Conservation (phyloP, 2,888 invertebrate genomes). For the Catocala sponsa region DNA sequence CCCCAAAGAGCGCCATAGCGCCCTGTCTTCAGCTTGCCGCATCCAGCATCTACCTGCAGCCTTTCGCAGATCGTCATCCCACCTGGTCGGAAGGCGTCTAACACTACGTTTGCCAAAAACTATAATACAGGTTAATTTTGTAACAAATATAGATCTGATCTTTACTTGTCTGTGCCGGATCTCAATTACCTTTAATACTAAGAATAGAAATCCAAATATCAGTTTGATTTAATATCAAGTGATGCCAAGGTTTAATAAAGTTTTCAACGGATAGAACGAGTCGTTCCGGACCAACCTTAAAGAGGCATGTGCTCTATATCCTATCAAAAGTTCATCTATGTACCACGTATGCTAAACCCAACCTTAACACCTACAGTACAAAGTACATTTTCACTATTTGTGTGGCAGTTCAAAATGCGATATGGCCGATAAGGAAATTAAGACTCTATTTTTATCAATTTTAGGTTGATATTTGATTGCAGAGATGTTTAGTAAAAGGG, state of each 20-base stretch:
- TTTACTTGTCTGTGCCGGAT: too few species aligned
- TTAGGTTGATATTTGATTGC: conserved; percentile 18
- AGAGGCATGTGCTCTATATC: conserved; percentile 58
- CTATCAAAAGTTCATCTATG: conserved; percentile 53
- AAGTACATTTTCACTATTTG: not conserved
- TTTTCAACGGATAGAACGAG: conserved; percentile 41
- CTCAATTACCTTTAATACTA: too few species aligned
- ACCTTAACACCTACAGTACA: not conserved
- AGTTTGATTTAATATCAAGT: conserved; percentile 32
- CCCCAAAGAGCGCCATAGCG: too few species aligned
- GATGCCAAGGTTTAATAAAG: conserved; percentile 44
- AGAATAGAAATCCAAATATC: conserved; percentile 20
- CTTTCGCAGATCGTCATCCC: too few species aligned
- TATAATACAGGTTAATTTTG: too few species aligned
- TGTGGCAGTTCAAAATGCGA: not conserved
- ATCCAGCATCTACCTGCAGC: too few species aligned
- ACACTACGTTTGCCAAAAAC: too few species aligned
- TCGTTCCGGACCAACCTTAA: conserved; percentile 55
- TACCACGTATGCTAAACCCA: conserved; percentile 7
- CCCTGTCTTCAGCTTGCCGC: too few species aligned
- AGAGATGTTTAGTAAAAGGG: conserved; percentile 33
- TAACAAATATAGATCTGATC: too few species aligned
- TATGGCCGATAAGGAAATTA: not conserved
- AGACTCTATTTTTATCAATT: fast-evolving
- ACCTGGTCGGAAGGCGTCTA: too few species aligned